phyloP scores from a whole-genome alignment of 2,797 vertebrate genomes.

The Falco berigora region DNA sequence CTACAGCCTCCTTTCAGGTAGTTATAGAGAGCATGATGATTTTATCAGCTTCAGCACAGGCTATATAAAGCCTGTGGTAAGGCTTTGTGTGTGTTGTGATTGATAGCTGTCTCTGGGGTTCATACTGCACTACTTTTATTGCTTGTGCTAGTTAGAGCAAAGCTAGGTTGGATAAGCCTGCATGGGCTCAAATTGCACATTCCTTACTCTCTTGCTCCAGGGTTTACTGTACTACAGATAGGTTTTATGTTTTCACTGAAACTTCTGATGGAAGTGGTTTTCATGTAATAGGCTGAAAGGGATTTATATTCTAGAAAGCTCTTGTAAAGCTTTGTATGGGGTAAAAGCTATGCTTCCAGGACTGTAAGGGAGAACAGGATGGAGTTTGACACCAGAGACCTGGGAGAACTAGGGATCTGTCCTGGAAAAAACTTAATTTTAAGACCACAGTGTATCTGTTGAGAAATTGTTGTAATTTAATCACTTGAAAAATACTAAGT shows the following conservation, averaged over 20 bases:
- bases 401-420: neutral
- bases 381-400: neutral
- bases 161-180: neutral
- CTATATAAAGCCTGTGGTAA: neutral
- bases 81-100: neutral
- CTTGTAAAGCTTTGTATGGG: neutral
- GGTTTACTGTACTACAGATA: neutral
- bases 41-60: neutral
- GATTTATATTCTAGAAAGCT: neutral
- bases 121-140: neutral
- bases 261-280: neutral
- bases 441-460: neutral
- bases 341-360: neutral
- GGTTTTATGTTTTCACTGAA: neutral
- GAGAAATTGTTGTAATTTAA: neutral
- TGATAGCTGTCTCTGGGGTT: neutral
- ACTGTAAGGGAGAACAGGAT: neutral
- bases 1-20: no score
- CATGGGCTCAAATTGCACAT: neutral
- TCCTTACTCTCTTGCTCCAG: neutral
- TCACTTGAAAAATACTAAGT: neutral
- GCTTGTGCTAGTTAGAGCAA: neutral
- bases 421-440: neutral
- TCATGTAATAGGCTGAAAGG: neutral
- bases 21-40: no score